Conservation (phyloP, 1,140 invertebrate species). For the Drosophila takahashii region DNA sequence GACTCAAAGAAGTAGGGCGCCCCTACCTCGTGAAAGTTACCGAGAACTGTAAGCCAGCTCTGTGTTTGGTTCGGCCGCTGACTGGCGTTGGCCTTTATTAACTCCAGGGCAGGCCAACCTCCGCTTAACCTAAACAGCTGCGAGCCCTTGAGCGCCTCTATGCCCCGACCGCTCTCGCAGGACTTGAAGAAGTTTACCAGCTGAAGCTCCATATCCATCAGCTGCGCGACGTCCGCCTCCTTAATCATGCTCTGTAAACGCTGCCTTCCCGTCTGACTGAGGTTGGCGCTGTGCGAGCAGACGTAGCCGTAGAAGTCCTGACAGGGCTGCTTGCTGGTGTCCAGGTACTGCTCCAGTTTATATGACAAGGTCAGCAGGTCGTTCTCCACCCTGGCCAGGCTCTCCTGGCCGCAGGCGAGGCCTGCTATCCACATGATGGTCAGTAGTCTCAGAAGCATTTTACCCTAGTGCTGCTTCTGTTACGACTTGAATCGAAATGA, state of each 20-base stretch:
- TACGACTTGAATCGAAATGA: conserved; percentile 24
- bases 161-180: conserved; percentile 54
- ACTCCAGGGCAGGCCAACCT: conserved; percentile 74
- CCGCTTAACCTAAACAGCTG: conserved; percentile 62
- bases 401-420: conserved; percentile 1
- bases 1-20: conserved; percentile 69
- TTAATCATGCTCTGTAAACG: conserved; percentile 67
- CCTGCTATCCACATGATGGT: conserved; percentile 12
- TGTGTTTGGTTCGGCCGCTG: conserved; percentile 27
- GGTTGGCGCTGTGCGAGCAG: conserved; percentile 55
- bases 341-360: conserved; percentile 66
- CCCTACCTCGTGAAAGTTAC: conserved; percentile 70
- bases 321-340: conserved; percentile 57
- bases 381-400: conserved; percentile 38
- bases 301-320: conserved; percentile 77
- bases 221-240: conserved; percentile 38
- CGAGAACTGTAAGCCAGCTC: conserved; percentile 61
- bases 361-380: conserved; percentile 69
- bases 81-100: conserved; percentile 9
- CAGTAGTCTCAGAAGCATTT: conserved; percentile 39
- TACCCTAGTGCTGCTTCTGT: neutral
- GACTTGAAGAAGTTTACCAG: conserved; percentile 74
- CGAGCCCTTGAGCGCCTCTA: conserved; percentile 55
- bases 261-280: conserved; percentile 57
- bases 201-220: conserved; percentile 71